Evolutionary conservation across 2,888 invertebrate species (phyloP).

Genomic region (Drosophila dives): DNA sequence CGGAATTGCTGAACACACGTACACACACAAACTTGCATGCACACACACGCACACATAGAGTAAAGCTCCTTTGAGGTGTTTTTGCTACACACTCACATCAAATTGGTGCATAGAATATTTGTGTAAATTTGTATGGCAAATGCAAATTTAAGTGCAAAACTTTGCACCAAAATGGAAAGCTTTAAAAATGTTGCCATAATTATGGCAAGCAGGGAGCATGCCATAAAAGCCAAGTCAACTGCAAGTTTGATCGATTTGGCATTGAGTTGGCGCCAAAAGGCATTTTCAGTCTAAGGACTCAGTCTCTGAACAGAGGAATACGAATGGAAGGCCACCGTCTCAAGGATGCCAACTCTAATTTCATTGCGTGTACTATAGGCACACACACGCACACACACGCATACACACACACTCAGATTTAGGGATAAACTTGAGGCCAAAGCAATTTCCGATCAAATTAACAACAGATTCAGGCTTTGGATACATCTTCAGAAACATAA

Average conservation of each 20-base stretch:
- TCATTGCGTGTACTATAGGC: slow-evolving; percentile 27
- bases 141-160: slow-evolving; percentile 10
- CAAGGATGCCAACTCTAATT: slow-evolving; percentile 23
- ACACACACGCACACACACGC: neutral
- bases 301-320: slow-evolving; percentile 46
- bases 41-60: neutral
- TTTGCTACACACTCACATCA: slow-evolving; percentile 7
- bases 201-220: neutral
- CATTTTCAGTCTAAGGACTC: slow-evolving; percentile 16
- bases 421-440: slow-evolving; percentile 4
- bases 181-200: slow-evolving; percentile 14
- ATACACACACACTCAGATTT: neutral
- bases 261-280: slow-evolving; percentile 33
- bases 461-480: slow-evolving; percentile 2
- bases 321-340: slow-evolving; percentile 26
- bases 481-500: slow-evolving; percentile 1
- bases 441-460: slow-evolving; percentile 18
- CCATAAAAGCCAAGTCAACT: slow-evolving; percentile 36
- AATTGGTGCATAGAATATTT: slow-evolving; percentile 5
- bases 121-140: slow-evolving; percentile 7
- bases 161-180: slow-evolving; percentile 24
- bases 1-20: slow-evolving; percentile 28
- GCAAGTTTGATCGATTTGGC: slow-evolving; percentile 75
- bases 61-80: slow-evolving; percentile 4
- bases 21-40: neutral